A percentile compares a stretch with the other conserved stretches of the same genome.
phyloP scores from a whole-genome alignment of 2,888 invertebrate species.

The Brachypalpus laphriformis region DNA sequence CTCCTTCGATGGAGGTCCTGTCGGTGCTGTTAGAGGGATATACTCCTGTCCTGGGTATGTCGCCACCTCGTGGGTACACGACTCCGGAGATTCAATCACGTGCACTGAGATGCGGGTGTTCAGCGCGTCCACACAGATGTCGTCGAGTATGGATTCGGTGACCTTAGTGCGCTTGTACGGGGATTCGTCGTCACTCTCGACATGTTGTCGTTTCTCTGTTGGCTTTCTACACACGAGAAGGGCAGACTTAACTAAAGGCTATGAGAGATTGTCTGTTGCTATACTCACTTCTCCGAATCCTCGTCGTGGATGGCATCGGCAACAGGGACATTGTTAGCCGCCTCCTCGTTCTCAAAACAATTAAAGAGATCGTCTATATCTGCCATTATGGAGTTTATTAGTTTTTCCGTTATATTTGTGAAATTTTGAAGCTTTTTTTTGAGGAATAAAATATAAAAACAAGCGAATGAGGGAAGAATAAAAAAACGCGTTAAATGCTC shows the following conservation, averaged over 20 bases:
- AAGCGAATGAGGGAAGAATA: no score
- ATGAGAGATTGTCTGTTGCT: no score
- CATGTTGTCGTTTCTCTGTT: constrained; percentile 63
- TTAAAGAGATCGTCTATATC: constrained; percentile 82
- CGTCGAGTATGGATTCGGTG: constrained; percentile 80
- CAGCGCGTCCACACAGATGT: constrained; percentile 88
- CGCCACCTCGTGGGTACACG: constrained; percentile 98
- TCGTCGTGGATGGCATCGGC: constrained; percentile 57
- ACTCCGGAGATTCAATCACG: constrained; percentile 94
- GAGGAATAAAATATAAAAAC: constrained; percentile 9
- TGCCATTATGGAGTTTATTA: constrained; percentile 75
- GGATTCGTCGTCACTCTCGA: constrained; percentile 34
- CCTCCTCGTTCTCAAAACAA: constrained; percentile 80
- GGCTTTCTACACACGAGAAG: constrained; percentile 19
- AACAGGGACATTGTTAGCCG: constrained; percentile 61
- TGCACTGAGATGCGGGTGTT: constrained; percentile 93
- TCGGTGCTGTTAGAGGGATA: constrained; percentile 84
- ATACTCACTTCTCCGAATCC: constrained; percentile 42
- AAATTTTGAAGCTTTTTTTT: constrained; percentile 16
- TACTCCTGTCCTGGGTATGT: constrained; percentile 94
- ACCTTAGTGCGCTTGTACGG: constrained; percentile 75
- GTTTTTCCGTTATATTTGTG: background rate
- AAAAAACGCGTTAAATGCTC: constrained; percentile 4
- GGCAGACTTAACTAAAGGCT: no score
- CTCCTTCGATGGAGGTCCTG: constrained; percentile 92